phyloP scores from a whole-genome alignment of 2,888 invertebrate genomes.

The Nomada ruficornis region DNA sequence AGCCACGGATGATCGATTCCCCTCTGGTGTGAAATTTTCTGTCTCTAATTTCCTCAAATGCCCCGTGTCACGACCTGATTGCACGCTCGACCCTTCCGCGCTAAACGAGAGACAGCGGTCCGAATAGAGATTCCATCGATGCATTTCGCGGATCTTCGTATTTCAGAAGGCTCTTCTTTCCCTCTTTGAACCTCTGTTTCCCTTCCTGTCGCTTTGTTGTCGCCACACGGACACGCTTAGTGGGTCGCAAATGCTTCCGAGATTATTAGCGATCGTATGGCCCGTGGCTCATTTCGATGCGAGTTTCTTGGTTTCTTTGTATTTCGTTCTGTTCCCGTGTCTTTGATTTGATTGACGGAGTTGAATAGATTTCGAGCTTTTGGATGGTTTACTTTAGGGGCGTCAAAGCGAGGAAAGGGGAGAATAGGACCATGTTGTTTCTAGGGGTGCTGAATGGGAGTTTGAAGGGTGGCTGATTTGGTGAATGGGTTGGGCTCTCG shows the following conservation, averaged over 20 bases:
- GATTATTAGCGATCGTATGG: neutral
- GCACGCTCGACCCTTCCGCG: neutral
- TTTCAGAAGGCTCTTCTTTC: slow-evolving; percentile 1
- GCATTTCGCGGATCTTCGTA: slow-evolving; percentile 11
- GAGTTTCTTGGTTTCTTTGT: neutral
- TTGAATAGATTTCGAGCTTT: too few species aligned
- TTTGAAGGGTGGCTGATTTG: too few species aligned
- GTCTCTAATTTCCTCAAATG: slow-evolving; percentile 31
- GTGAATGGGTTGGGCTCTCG: too few species aligned
- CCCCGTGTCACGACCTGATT: slow-evolving; percentile 22
- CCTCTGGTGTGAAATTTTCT: slow-evolving; percentile 18
- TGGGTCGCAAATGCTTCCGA: slow-evolving; percentile 12
- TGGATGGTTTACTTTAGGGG: too few species aligned
- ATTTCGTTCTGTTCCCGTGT: neutral
- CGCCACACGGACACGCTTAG: slow-evolving; percentile 24
- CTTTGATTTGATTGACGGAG: too few species aligned
- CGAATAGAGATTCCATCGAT: slow-evolving; percentile 18
- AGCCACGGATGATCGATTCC: slow-evolving; percentile 31
- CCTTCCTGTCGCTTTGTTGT: slow-evolving; percentile 4
- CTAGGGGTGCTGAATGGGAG: too few species aligned
- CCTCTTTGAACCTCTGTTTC: neutral
- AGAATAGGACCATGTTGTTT: too few species aligned
- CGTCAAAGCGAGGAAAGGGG: too few species aligned
- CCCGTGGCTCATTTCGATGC: too few species aligned
- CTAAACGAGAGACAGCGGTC: neutral